phyloP scores from a whole-genome alignment of 2,113 vertebrate genomes.

The Acrocephalus arundinaceus region DNA sequence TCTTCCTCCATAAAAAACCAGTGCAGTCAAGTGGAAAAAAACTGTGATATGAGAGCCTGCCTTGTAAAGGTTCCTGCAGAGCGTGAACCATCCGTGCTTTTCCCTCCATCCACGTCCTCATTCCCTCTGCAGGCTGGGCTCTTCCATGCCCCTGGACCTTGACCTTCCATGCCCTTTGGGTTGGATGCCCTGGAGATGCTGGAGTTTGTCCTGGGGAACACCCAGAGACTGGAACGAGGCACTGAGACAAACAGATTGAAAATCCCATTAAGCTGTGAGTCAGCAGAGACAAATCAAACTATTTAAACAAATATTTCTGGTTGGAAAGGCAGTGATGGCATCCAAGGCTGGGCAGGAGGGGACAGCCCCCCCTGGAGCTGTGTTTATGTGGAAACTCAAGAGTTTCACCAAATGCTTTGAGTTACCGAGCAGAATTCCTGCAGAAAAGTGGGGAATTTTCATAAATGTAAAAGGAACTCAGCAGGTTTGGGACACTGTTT shows the following conservation, averaged over 20 bases:
- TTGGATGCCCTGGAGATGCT: background rate
- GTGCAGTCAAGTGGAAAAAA: background rate
- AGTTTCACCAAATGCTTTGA: background rate
- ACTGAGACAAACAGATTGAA: background rate
- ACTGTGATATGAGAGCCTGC: background rate
- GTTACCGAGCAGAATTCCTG: background rate
- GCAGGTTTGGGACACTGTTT: rapidly evolving
- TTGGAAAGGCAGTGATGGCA: background rate
- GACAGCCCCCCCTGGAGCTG: background rate
- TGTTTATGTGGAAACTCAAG: rapidly evolving
- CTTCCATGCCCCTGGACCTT: rapidly evolving
- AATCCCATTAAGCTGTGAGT: background rate
- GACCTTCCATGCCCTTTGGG: background rate
- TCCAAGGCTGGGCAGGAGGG: background rate
- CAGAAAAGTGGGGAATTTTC: background rate
- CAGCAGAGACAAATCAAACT: background rate
- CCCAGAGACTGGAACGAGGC: background rate
- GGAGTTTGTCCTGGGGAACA: background rate
- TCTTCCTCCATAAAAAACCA: background rate
- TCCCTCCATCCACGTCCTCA: rapidly evolving
- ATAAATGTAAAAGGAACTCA: background rate
- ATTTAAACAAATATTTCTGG: background rate
- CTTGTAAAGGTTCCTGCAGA: background rate
- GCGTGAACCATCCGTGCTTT: rapidly evolving
- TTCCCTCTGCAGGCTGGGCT: background rate